Conservation (phyloP, 2,797 vertebrate species). For the Dipus sagitta region DNA sequence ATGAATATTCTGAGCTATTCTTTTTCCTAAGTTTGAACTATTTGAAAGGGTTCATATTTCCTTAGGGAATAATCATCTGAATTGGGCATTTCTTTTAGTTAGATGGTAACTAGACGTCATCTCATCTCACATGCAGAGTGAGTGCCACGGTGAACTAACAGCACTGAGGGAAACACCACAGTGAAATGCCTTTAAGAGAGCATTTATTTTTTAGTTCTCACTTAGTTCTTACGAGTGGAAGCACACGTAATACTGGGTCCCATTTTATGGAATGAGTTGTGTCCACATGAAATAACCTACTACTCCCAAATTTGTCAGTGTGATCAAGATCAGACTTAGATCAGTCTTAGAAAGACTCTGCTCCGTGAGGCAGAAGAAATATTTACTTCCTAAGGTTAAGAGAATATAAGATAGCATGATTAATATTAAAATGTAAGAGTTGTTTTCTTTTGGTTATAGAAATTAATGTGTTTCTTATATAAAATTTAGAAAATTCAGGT, state of each 20-base stretch:
- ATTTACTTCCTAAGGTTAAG: constrained; percentile 50
- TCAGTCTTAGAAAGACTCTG: constrained; percentile 14
- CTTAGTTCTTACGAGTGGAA: neutral
- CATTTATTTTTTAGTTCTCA: neutral
- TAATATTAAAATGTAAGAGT: neutral
- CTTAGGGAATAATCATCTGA: constrained; percentile 23
- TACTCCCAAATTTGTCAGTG: neutral
- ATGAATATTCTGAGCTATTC: neutral
- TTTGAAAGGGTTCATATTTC: constrained; percentile 40
- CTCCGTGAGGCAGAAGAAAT: constrained; percentile 36
- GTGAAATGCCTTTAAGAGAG: neutral
- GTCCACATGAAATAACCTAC: neutral
- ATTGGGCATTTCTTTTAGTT: constrained; percentile 13
- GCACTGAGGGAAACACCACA: neutral
- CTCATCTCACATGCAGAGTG: constrained; percentile 10
- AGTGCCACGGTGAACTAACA: constrained; percentile 23
- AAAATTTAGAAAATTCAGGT: constrained; percentile 20
- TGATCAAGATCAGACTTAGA: neutral
- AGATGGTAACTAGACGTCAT: neutral
- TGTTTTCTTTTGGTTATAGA: neutral
- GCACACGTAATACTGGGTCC: neutral
- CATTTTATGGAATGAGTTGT: constrained; percentile 24
- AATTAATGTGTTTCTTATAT: constrained; percentile 1
- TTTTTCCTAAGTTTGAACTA: neutral
- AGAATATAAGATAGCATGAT: neutral